Evolutionary conservation across 2,797 vertebrate species (phyloP), one percentile per base, ranked within the genome.

Genomic region (Anabas testudineus): DNA sequence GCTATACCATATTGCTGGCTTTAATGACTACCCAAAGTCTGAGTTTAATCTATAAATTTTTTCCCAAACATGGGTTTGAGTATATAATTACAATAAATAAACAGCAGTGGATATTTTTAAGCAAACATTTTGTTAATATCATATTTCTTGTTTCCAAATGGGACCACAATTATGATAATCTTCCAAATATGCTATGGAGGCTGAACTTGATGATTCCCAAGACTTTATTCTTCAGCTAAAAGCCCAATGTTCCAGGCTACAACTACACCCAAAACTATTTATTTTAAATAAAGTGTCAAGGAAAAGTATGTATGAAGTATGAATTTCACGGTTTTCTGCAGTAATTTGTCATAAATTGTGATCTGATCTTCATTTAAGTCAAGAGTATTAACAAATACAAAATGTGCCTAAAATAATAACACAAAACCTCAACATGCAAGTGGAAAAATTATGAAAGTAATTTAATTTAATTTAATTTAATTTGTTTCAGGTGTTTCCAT

Each of bases 101-200:
- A 18, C 16, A 18, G 1, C 18, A 71, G 34, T 9, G 3, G 10
- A 51, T 24, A 47, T 60, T 14, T 32, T 28, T 55, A 1, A 41
- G 45, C 36, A 56, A 52, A 42, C 32, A 30, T 45, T 64, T 71
- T 45, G 49, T 54, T 58, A 62, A 58, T 15, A 49, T 78, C 18
- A 73, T 68, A 55, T 82, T 63, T 34, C 32, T 28, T 67, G 7
- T 81, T 66, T 67, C 15, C 8, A 71, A 63, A 67, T 30, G 69
- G 55, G 72, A 84, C 47, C 72, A 62, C 70, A 81, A 78, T 86
- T 30, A 61, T 39, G 12, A 84, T 71, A 30, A 45, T 48, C 39
- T 85, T 87, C 71, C 83, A 87, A 66, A 56, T 42, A 65, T 21
- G 28, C 52, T 46, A 24, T 19, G 43, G 26, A 4, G 10, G 42